Base-by-base conservation (phyloP, 1,140 invertebrate genomes). In the Drosophila seguyi region DNA sequence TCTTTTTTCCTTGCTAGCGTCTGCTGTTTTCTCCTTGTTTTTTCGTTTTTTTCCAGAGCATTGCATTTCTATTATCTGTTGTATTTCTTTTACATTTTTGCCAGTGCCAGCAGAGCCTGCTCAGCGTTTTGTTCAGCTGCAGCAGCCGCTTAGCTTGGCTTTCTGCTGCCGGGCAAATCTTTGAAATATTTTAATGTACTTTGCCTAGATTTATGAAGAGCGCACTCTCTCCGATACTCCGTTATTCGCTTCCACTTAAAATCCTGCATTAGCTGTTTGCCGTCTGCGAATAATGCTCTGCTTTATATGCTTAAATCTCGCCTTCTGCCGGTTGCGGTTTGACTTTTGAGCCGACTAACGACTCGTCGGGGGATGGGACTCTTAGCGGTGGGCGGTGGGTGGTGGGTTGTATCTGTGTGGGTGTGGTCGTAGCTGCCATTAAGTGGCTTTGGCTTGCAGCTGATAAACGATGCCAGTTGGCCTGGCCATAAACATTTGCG, bases 361-460 rank as follows among this genome's bases (percentile, higher is more conserved):
- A 45, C 36, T 57, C 22, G 31, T 16, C 22, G 34, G 14, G 11
- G 5, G 16, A 41, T 1, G 41, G 22, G 7, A 25, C 22, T 14
- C 25, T 14, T 22, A 53, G 20, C 8, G 48, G 25, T 25, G n/a
- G 36, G 13, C 2, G 10, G 38, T 29, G 44, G 6, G 14, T 18
- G 31, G 16, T n/a, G n/a, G n/a, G n/a, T n/a, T n/a, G n/a, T n/a
- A n/a, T n/a, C n/a, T n/a, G n/a, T n/a, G n/a, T 27, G 39, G 57
- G 56, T 57, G 71, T 61, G 45, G 29, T 39, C 52, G 53, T 22
- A 39, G 34, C 55, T 44, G 52, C 74, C 57, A 77, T 77, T 77
- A 69, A 77, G 74, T 77, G 75, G 74, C 74, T 77, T 77, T 69
- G 39, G 74, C 56, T 77, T 78, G 75, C 74, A 77, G 56, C 75